A percentile compares a stretch with the other conserved stretches of the same genome.
Conservation (phyloP, 2,888 invertebrate species). For the Drosophila limbata region DNA sequence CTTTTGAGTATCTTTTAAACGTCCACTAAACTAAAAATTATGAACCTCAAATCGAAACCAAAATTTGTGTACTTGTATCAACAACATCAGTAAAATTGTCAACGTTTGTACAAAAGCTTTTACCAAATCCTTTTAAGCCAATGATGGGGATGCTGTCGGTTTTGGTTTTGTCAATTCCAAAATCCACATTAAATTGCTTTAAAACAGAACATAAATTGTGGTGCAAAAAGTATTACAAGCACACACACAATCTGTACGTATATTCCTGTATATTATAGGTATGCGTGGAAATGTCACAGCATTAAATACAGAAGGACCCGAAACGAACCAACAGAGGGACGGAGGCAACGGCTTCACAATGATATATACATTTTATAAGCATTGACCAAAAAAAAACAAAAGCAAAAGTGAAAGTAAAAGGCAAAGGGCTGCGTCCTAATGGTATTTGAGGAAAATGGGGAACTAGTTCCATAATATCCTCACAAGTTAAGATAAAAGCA, state of each 20-base stretch:
- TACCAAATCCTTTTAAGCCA: slow-evolving; percentile 35
- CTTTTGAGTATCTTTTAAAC: slow-evolving; percentile 56
- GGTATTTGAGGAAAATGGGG: not conserved
- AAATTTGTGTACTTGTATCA: slow-evolving; percentile 16
- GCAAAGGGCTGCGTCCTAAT: slow-evolving; percentile 36
- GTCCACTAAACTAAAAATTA: slow-evolving; percentile 13
- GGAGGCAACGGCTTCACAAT: slow-evolving; percentile 58
- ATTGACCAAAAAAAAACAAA: slow-evolving; percentile 16
- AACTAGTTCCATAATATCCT: not conserved
- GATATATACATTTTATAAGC: slow-evolving; percentile 55
- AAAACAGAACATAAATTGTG: slow-evolving; percentile 49
- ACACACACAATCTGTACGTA: slow-evolving; percentile 16
- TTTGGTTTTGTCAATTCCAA: slow-evolving; percentile 21
- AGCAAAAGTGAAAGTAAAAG: slow-evolving; percentile 6
- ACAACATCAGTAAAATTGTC: slow-evolving; percentile 51
- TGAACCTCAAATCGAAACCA: slow-evolving; percentile 4
- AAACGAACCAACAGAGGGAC: slow-evolving; percentile 14
- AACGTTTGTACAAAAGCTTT: slow-evolving; percentile 38
- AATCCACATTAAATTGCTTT: slow-evolving; percentile 64
- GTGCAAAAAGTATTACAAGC: slow-evolving; percentile 22
- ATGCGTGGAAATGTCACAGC: slow-evolving; percentile 53
- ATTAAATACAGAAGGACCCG: slow-evolving; percentile 49
- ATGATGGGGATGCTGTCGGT: slow-evolving; percentile 7
- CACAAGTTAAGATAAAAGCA: no score
- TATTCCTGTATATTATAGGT: slow-evolving; percentile 46